Evolutionary conservation across 2,888 invertebrate species (phyloP).

Genomic region (Nasonia oneida): DNA sequence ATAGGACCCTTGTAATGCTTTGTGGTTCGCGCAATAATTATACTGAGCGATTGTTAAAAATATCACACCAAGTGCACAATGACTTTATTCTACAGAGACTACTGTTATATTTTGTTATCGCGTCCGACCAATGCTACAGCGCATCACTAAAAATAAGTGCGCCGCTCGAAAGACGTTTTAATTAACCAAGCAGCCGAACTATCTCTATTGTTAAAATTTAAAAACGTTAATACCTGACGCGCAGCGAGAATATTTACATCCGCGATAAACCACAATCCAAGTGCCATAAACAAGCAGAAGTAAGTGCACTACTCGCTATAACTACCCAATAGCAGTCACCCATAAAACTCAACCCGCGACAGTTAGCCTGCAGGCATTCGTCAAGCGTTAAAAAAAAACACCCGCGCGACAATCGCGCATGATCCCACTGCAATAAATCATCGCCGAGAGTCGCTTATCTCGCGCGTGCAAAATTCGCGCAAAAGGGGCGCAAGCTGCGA

Average conservation of each 20-base stretch:
- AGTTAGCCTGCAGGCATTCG: not conserved
- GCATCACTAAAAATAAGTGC: not conserved
- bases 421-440: not conserved
- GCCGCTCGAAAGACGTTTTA: not conserved
- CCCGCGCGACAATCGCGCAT: not conserved
- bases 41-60: not conserved
- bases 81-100: not conserved
- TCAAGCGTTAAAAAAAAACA: not conserved
- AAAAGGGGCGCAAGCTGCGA: no score
- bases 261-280: not conserved
- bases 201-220: not conserved
- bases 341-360: not conserved
- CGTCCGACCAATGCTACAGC: not conserved
- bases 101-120: constrained; percentile 18
- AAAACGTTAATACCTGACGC: not conserved
- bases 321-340: not conserved
- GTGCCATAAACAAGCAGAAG: constrained; percentile 3
- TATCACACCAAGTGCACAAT: not conserved
- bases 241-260: not conserved
- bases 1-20: not conserved
- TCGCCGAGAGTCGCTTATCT: not conserved
- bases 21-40: not conserved
- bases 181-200: not conserved
- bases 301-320: not conserved
- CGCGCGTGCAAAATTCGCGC: no score